phyloP scores from a whole-genome alignment of 1,140 invertebrate genomes.

The Trypoxylus dichotomus region DNA sequence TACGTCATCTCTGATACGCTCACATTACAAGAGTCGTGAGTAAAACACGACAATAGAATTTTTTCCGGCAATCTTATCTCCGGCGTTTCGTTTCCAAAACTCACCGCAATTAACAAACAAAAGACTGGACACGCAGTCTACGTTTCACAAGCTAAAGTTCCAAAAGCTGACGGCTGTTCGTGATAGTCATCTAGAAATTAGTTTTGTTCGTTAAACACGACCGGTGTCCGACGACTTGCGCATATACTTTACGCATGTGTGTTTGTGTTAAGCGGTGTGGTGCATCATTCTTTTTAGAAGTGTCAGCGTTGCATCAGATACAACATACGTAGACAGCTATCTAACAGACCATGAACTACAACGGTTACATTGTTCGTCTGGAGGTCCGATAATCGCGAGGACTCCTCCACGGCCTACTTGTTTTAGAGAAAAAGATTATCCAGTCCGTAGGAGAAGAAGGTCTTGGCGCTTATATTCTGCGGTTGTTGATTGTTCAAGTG shows the following conservation, averaged over 20 bases:
- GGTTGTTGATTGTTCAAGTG: too few relatives aligned
- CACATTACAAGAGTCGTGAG: background rate
- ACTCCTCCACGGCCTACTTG: too few relatives aligned
- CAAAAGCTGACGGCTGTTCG: background rate
- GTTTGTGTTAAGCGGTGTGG: background rate
- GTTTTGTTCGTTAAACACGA: background rate
- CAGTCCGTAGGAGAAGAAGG: too few relatives aligned
- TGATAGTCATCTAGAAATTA: background rate
- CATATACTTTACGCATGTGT: background rate
- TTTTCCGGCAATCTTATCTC: background rate
- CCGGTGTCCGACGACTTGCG: background rate
- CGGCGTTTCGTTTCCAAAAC: background rate
- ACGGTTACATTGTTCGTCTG: background rate
- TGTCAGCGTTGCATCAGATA: background rate
- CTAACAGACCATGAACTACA: constrained; percentile 2
- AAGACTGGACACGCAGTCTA: constrained; percentile 5
- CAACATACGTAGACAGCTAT: background rate
- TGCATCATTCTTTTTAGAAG: background rate
- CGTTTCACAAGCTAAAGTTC: background rate
- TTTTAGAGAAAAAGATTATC: too few relatives aligned
- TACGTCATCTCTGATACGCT: background rate
- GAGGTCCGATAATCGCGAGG: too few relatives aligned
- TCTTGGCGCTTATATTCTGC: too few relatives aligned
- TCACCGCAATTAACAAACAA: background rate
- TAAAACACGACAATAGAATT: constrained; percentile 3